phyloP scores from a whole-genome alignment of 1,140 invertebrate species.

The Drosophila murphyi region DNA sequence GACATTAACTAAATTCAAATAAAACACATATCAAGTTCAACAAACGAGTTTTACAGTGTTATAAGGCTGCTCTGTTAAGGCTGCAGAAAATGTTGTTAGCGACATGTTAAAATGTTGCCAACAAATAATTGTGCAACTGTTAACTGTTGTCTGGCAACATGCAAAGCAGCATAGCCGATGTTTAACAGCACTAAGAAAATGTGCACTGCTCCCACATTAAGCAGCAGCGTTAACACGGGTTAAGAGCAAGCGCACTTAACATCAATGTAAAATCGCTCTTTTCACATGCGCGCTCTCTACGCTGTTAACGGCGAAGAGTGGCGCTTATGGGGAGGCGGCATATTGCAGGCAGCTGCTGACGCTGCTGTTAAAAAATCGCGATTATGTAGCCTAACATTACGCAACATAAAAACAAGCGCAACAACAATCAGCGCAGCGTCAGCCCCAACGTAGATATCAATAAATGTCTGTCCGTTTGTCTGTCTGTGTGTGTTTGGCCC shows the following conservation, averaged over 20 bases:
- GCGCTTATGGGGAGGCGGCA: neutral
- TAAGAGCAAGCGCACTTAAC: conserved; percentile 15
- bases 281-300: conserved; percentile 33
- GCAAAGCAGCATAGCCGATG: neutral
- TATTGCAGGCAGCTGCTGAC: conserved; percentile 39
- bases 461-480: conserved; percentile 13
- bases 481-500: conserved; percentile 22
- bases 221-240: conserved; percentile 23
- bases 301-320: conserved; percentile 53
- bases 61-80: neutral
- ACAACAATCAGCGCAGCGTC: conserved; percentile 11
- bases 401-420: conserved; percentile 71
- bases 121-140: conserved; percentile 8
- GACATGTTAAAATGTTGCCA: conserved; percentile 21
- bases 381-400: conserved; percentile 81
- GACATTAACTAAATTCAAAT: too few relatives aligned
- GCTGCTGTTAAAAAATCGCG: conserved; percentile 58
- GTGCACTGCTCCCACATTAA: conserved; percentile 6
- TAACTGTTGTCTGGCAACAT: conserved; percentile 13
- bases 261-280: neutral
- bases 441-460: conserved; percentile 24
- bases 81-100: conserved; percentile 43
- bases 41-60: neutral
- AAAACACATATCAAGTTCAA: neutral
- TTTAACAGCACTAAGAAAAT: conserved; percentile 18